Base-by-base conservation (phyloP, 1,140 invertebrate species). In the Drosophila arawakana region DNA sequence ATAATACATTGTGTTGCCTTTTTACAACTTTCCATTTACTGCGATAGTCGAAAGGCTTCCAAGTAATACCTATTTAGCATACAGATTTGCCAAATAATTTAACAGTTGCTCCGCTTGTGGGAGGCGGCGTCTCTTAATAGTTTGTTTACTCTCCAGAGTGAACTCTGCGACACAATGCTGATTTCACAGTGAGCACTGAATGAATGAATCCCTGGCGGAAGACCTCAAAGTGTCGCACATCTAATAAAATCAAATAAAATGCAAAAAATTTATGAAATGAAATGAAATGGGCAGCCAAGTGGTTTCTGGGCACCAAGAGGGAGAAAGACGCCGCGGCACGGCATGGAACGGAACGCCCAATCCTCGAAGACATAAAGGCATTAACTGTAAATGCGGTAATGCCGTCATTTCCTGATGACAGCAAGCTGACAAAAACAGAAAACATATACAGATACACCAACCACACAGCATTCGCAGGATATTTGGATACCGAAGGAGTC, bases 361-460 rank as follows among this genome's bases (percentile, higher is more conserved):
- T 88, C 80, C 80, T 88, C 47, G 71, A 81, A 77, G 59, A 89
- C 80, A 88, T 89, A 80, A 84, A 76, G 80, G 84, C 84, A 89
- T 88, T 89, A 84, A 80, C 84, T 84, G 80, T 89, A 84, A 89
- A 88, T 84, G 84, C 80, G 65, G 77, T 89, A 89, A 84, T 89
- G 74, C 84, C 84, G 78, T 89, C 84, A 89, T 88, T 88, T 88
- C 77, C 84, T 76, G 80, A 80, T 89, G 80, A 86, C 83, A 88
- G 82, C 54, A 21, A 44, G 30, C 61, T n/a, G 35, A 76, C 55
- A 60, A 66, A 61, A 59, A 35, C 60, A 61, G 41, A 46, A 60
- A 54, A 37, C 65, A 54, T 34, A 70, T 49, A 63, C 10, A 60
- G 44, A 50, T 34, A 41, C 39, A 60, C 54, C 65, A 11, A 47